Evolutionary conservation across 2,113 vertebrate genomes (phyloP), one percentile per base, ranked within the genome.

Genomic region (Hydropotes inermis): DNA sequence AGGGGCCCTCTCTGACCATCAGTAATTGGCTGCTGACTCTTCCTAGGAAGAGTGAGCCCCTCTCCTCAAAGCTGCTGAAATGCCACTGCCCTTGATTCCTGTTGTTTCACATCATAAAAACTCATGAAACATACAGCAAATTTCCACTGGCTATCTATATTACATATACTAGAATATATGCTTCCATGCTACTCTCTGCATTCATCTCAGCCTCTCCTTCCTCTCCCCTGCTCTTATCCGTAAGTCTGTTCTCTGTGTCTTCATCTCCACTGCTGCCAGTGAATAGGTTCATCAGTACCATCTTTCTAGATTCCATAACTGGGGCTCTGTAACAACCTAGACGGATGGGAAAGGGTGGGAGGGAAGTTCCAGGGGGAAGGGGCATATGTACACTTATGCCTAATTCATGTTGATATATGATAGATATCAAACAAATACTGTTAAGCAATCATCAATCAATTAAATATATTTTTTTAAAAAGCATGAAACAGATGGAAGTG

Each of bases 61-160:
- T 50, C 33, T 89, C 33, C 61, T 57, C 76, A 43, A 94, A 50
- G 36, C 43, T 84, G 79, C n/a, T 55, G 28, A 54, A 67, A 89
- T 39, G 64, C 13, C 27, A 39, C 0, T n/a, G 95, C 8, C 57
- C 36, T 87, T n/a, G 36, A 70, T 39, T 81, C 47, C 25, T 78
- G 83, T 43, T 67, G 82, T 91, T 79, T 60, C 74, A 84, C 47
- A 91, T 58, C 86, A 94, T 58, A 93, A 87, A 86, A 93, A 87
- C 7, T 2, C 78, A 74, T 0, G 36, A 76, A 91, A 33, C 76
- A 89, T 36, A 74, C 5, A 39, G 67, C 67, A 74, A 25, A 74
- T 39, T 39, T 39, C 67, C 67, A 39, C 11, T 74, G 21, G 67
- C n/a, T 39, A 74, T 12, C 21, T 74, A 39, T 23, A 39, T 39